Evolutionary conservation across 2,113 vertebrate species (phyloP), one percentile per base, ranked within the genome.

Genomic region (Pongo pygmaeus): DNA sequence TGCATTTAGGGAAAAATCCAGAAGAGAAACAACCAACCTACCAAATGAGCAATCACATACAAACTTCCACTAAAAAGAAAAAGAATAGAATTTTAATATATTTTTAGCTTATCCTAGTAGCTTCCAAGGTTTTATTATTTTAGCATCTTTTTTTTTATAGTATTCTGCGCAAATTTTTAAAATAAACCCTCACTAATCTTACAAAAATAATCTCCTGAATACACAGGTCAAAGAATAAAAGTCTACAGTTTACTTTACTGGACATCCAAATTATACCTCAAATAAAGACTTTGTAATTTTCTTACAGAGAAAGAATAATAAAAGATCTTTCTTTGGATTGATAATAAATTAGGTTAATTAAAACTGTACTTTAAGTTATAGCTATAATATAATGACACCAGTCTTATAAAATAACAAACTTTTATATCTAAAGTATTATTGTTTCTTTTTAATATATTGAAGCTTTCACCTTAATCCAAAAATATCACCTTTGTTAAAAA

Each of bases 261-360:
- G 48, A 84, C 30, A 43, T 70, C 35, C 25, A 72, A 57, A 74
- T 87, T 91, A 46, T 78, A 43, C 8, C n/a, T 75, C 14, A 16
- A 83, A 50, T 43, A 92, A 87, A 74, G 18, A 91, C 13, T 72
- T 81, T 57, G 6, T 7, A 50, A 59, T 93, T 79, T 46, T 93
- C 23, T 84, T 88, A 72, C 8, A 40, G 64, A 27, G 57, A 77
- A 2, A 83, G 40, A 70, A 55, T 50, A 89, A 85, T 81, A 64
- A 91, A 77, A 79, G 32, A 55, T 48, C 10, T 46, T 84, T n/a
- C 48, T 81, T 80, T 93, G 38, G 18, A 23, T 48, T 93, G 2
- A 77, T 81, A 86, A 52, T 86, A 95, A 93, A 50, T 86, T 72
- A 85, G 9, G 11, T 75, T 86, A 79, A 55, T 92, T 91, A 88